Percentiles rank a stretch among this genome's conserved stretches.
phyloP scores from a whole-genome alignment of 2,888 invertebrate species.

The Troides helena region DNA sequence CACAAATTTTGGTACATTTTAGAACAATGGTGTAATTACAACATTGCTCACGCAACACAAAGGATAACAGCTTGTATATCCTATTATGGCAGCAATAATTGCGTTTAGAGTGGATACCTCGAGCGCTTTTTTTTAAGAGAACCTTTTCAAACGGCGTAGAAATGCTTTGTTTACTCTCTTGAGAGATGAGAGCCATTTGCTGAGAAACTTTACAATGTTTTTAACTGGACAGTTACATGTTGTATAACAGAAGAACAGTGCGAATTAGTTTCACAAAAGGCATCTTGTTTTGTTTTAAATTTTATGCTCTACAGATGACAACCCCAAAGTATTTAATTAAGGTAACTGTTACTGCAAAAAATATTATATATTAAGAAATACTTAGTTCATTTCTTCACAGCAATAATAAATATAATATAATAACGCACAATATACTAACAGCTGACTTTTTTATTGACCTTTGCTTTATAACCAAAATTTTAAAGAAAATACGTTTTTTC shows the following conservation, averaged over 20 bases:
- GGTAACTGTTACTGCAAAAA: too few relatives aligned
- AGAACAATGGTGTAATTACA: slow-evolving; percentile 16
- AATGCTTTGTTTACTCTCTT: slow-evolving; percentile 59
- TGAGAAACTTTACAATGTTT: slow-evolving; percentile 33
- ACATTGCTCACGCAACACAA: slow-evolving; percentile 15
- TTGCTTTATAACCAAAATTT: too few relatives aligned
- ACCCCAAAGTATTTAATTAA: too few relatives aligned
- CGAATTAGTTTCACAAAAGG: background rate
- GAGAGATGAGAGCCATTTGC: slow-evolving; percentile 42
- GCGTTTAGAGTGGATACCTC: slow-evolving; percentile 51
- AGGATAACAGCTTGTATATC: slow-evolving; percentile 40
- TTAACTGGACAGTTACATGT: slow-evolving; percentile 25
- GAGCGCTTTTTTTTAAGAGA: slow-evolving; percentile 46
- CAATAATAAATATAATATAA: too few relatives aligned
- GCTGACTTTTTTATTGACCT: too few relatives aligned
- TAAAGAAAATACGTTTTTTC: too few relatives aligned
- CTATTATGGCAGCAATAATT: slow-evolving; percentile 59
- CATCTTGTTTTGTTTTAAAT: background rate
- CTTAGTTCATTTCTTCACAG: too few relatives aligned
- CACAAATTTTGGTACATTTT: slow-evolving; percentile 1
- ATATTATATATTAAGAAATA: too few relatives aligned
- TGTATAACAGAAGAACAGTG: background rate
- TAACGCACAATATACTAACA: too few relatives aligned
- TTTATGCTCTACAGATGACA: background rate
- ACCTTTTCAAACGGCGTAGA: slow-evolving; percentile 53